phyloP scores from a whole-genome alignment of 2,113 vertebrate species.

The Ia io region DNA sequence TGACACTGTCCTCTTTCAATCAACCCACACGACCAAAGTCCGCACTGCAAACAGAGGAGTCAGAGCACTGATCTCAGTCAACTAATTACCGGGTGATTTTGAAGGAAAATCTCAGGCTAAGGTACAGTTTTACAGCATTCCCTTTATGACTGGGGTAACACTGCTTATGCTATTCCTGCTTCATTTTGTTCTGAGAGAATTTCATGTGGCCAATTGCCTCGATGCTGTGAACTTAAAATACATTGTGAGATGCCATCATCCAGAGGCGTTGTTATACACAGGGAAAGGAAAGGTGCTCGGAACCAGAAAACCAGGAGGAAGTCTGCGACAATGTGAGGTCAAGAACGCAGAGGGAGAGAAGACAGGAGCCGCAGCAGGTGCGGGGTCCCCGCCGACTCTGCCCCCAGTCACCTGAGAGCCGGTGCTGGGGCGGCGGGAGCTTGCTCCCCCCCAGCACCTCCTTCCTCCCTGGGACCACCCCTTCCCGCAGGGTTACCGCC shows the following conservation, averaged over 20 bases:
- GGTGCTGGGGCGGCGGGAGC: neutral
- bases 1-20: neutral
- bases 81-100: neutral
- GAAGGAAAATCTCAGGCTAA: neutral
- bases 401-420: fast-evolving
- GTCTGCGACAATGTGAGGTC: neutral
- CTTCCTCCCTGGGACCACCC: neutral
- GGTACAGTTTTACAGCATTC: neutral
- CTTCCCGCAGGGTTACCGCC: neutral
- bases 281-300: neutral
- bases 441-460: neutral
- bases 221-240: neutral
- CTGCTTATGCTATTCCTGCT: neutral
- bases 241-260: neutral
- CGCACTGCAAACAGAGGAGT: slow-evolving; percentile 4
- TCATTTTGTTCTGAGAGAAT: neutral
- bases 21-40: slow-evolving; percentile 9
- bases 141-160: neutral
- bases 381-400: too few species aligned
- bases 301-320: neutral
- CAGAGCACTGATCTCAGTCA: neutral
- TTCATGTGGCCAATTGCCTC: neutral
- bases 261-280: neutral
- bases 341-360: neutral
- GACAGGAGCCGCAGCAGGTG: neutral